Evolutionary conservation across 2,888 invertebrate species (phyloP).

Genomic region (Tachystola acroxantha): DNA sequence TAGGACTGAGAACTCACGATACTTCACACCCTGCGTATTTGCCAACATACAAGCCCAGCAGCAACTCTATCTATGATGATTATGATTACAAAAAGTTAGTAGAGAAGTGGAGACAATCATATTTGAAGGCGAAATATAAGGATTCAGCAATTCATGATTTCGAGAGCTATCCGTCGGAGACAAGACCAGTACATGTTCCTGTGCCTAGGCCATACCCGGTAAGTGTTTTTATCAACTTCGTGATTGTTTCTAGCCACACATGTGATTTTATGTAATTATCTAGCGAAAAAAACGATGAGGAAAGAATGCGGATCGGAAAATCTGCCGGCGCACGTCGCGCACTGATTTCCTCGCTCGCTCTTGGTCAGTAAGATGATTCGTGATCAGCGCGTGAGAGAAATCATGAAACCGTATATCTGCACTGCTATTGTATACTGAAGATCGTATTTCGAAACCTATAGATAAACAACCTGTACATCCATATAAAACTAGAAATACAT

Average conservation of each 20-base stretch:
- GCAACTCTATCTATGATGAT: constrained; percentile 40
- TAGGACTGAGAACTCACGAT: constrained; percentile 62
- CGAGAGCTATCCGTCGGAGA: constrained; percentile 55
- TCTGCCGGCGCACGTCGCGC: constrained; percentile 60
- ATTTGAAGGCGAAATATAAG: constrained; percentile 59
- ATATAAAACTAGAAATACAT: too few relatives aligned
- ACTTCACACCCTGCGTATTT: constrained; percentile 56
- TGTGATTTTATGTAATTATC: constrained; percentile 43
- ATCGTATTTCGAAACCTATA: not conserved
- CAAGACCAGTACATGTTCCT: constrained; percentile 55
- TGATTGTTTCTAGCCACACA: not conserved
- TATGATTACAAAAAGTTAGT: constrained; percentile 56
- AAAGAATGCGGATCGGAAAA: constrained; percentile 73
- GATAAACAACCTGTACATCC: too few relatives aligned
- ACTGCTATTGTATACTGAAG: constrained; percentile 19
- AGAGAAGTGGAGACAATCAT: constrained; percentile 65
- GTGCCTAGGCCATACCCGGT: constrained; percentile 66
- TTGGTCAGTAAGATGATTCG: constrained; percentile 58
- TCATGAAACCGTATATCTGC: constrained; percentile 50
- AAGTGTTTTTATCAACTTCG: constrained; percentile 27
- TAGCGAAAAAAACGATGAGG: constrained; percentile 47
- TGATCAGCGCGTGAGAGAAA: constrained; percentile 56
- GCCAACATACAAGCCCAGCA: constrained; percentile 44
- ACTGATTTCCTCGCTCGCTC: constrained; percentile 63
- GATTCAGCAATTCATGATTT: constrained; percentile 47